A percentile compares a stretch with the other conserved stretches of the same genome.
Conservation (phyloP, 2,888 invertebrate species). For the Heliconius erato region DNA sequence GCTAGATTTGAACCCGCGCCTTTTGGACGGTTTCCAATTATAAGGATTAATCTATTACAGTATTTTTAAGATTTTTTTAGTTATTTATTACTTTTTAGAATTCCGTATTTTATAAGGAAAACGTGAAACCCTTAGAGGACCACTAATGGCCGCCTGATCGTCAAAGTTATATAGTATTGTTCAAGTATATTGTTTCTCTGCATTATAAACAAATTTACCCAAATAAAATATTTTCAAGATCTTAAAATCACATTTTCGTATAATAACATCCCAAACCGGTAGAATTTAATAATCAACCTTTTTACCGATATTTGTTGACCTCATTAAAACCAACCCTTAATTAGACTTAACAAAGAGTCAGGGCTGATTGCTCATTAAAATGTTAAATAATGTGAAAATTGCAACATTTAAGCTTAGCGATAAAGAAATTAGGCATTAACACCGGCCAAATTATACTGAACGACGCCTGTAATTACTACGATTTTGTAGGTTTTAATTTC, state of each 20-base stretch:
- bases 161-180: no score
- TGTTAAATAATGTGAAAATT: constrained; percentile 30
- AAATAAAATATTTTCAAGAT: no score
- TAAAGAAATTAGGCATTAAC: constrained; percentile 31
- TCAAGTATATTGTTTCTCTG: no score
- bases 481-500: background rate
- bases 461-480: constrained; percentile 22
- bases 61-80: background rate
- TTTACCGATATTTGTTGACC: constrained; percentile 7
- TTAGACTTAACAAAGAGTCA: constrained; percentile 22
- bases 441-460: constrained; percentile 15
- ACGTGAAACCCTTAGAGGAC: no score
- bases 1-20: no score
- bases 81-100: no score
- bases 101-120: no score
- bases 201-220: no score
- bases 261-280: background rate
- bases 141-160: no score
- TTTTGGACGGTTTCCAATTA: no score
- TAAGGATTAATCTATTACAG: no score
- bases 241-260: no score
- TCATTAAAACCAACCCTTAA: constrained; percentile 16
- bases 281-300: constrained; percentile 3
- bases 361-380: constrained; percentile 20
- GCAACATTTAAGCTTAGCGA: constrained; percentile 26